A percentile compares a stretch with the other conserved stretches of the same genome.
Evolutionary conservation across 2,113 vertebrate species (phyloP).

Genomic region (Albula goreensis): DNA sequence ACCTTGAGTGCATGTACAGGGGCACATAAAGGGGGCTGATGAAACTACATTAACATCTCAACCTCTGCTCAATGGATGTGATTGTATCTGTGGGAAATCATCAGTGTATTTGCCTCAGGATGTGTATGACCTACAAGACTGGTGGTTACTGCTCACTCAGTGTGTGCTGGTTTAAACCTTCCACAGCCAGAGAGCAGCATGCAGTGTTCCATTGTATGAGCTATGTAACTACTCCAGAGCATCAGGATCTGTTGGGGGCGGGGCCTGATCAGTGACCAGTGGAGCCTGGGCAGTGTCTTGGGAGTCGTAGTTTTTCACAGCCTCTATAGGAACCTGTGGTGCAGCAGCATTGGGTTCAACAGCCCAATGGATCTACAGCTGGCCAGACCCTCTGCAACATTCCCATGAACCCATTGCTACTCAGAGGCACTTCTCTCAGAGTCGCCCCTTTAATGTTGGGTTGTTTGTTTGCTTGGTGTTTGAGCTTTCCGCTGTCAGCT

Average conservation of each 20-base stretch:
- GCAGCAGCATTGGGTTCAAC: not conserved
- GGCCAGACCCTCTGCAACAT: not conserved
- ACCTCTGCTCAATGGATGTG: not conserved
- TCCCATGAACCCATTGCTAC: no score
- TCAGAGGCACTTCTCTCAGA: not conserved
- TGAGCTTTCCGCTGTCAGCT: not conserved
- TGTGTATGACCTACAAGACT: not conserved
- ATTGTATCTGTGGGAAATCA: not conserved
- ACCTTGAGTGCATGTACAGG: not conserved
- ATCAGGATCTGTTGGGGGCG: not conserved
- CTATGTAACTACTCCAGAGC: not conserved
- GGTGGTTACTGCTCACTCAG: not conserved
- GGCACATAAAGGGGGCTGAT: no score
- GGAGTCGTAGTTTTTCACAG: not conserved
- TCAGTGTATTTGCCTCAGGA: not conserved
- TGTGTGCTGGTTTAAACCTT: not conserved
- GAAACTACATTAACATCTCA: no score
- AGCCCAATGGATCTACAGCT: no score
- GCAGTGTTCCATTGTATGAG: not conserved
- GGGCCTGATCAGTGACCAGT: not conserved
- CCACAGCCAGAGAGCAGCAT: not conserved
- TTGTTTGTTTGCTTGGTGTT: not conserved
- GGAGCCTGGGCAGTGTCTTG: not conserved
- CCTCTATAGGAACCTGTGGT: not conserved
- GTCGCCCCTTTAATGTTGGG: not conserved